A percentile compares a stretch with the other conserved stretches of the same genome.
phyloP scores from a whole-genome alignment of 23 tunicate genomes.

The Corella eumyota region DNA sequence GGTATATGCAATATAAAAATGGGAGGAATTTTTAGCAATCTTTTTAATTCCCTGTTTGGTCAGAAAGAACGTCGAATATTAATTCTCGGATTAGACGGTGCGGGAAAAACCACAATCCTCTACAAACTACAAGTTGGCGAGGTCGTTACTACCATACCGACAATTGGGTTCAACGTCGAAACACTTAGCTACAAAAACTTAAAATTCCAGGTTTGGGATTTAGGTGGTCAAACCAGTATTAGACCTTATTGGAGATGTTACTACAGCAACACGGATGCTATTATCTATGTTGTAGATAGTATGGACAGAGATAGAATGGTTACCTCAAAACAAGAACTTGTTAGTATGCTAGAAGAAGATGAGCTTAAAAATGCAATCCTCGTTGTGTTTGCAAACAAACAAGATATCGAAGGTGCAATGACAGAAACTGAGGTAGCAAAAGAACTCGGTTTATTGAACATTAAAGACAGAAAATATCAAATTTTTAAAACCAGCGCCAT shows the following conservation, averaged over 20 bases:
- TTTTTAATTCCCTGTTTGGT: slow-evolving; percentile 85
- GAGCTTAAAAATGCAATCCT: slow-evolving; percentile 89
- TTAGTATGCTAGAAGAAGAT: slow-evolving; percentile 97
- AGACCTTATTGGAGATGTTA: slow-evolving; percentile 99
- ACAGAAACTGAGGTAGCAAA: slow-evolving; percentile 94
- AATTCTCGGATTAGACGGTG: slow-evolving; percentile 96
- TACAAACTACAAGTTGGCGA: slow-evolving; percentile 98
- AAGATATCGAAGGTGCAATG: slow-evolving; percentile 91
- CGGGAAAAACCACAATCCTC: slow-evolving; percentile 97
- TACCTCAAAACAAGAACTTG: slow-evolving; percentile 90
- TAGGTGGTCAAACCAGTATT: slow-evolving; percentile 98
- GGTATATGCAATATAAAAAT: slow-evolving; percentile 17
- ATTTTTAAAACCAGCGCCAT: slow-evolving; percentile 95
- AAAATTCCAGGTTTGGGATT: slow-evolving; percentile 99
- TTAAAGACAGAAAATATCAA: slow-evolving; percentile 91
- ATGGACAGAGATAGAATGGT: slow-evolving; percentile 93
- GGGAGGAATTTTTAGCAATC: slow-evolving; percentile 48
- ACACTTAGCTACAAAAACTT: slow-evolving; percentile 90
- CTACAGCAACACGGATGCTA: slow-evolving; percentile 99
- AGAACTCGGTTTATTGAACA: slow-evolving; percentile 72
- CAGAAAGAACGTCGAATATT: slow-evolving; percentile 93
- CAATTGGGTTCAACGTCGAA: slow-evolving; percentile 99
- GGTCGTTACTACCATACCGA: slow-evolving; percentile 98
- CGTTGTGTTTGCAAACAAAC: slow-evolving; percentile 93
- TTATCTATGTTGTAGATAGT: slow-evolving; percentile 97